Evolutionary conservation across 2,113 vertebrate species (phyloP), one percentile per base, ranked within the genome.

Genomic region (Corvus moneduloides): DNA sequence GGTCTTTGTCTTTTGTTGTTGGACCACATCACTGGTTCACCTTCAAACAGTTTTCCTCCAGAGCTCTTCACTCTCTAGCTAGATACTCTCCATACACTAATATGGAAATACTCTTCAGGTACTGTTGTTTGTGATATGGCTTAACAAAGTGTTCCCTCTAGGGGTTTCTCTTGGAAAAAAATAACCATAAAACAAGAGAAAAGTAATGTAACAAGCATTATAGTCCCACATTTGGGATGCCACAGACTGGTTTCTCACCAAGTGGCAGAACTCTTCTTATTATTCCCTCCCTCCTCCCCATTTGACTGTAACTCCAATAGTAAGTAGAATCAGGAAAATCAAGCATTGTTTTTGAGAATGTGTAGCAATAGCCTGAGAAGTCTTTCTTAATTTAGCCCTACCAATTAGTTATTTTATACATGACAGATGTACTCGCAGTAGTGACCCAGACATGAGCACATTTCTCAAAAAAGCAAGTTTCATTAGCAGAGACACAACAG

Each of bases 141-240:
- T 96, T 94, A 84, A 95, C 39, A 55, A 95, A 97, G 46, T 92
- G 79, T 88, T 97, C 90, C 86, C 84, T 95, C 89, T 89, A 91
- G 85, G 94, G 52, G 82, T 54, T 95, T 84, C 55, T 75, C 19
- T 46, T 68, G 49, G 63, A 63, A 93, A 85, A 63, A 91, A 77
- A 30, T 30, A 26, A 43, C 37, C 61, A 37, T 43, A 83, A 90
- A 96, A 27, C 15, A 41, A 87, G 48, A 87, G 33, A 41, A 76
- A 82, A 84, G 19, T 46, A 71, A 74, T 22, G 9, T 8, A 76
- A 24, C 41, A 59, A 41, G 16, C 0, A 1, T 77, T 73, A 26
- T 9, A 66, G 18, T 67, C 39, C 20, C 18, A 11, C 5, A 27
- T 73, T 80, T 1, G 1, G 26, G 16, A 32, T 63, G 37, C 21